Percentiles rank a stretch among this genome's conserved stretches.
phyloP scores from a whole-genome alignment of 2,797 vertebrate genomes.

The Phoebastria nigripes region DNA sequence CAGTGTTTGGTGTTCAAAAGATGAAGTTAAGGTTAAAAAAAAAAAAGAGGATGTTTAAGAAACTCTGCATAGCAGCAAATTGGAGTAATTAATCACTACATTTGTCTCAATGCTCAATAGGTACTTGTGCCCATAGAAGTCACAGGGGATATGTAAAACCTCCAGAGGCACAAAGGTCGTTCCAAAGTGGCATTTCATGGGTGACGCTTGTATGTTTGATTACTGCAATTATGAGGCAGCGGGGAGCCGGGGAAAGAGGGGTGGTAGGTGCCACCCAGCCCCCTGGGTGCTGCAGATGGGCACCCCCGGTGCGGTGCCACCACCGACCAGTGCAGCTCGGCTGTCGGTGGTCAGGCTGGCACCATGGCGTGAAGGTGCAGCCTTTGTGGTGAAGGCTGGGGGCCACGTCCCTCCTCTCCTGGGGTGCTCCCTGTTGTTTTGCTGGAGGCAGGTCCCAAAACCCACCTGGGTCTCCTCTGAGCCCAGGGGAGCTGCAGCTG shows the following conservation, averaged over 20 bases:
- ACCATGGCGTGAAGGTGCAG: background rate
- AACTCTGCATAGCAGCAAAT: background rate
- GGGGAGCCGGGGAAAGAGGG: fast-evolving
- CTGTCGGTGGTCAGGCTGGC: fast-evolving
- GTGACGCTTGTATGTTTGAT: background rate
- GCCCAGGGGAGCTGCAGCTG: background rate
- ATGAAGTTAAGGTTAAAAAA: background rate
- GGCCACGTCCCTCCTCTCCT: background rate
- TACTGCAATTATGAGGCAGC: background rate
- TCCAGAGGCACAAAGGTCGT: constrained; percentile 26
- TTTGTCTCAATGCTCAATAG: background rate
- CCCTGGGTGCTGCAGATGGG: background rate
- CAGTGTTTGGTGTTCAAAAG: background rate
- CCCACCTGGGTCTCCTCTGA: background rate
- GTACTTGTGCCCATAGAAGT: background rate
- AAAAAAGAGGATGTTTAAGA: background rate
- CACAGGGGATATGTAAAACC: background rate
- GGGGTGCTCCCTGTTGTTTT: background rate
- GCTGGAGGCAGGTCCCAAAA: background rate
- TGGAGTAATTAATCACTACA: background rate
- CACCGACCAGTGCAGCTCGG: fast-evolving
- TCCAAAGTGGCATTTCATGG: constrained; percentile 9
- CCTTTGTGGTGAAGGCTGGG: background rate
- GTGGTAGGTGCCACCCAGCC: background rate
- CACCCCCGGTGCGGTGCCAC: background rate